Percentiles rank a stretch among this genome's conserved stretches.
phyloP scores from a whole-genome alignment of 2,113 vertebrate species.

The Peromyscus leucopus region DNA sequence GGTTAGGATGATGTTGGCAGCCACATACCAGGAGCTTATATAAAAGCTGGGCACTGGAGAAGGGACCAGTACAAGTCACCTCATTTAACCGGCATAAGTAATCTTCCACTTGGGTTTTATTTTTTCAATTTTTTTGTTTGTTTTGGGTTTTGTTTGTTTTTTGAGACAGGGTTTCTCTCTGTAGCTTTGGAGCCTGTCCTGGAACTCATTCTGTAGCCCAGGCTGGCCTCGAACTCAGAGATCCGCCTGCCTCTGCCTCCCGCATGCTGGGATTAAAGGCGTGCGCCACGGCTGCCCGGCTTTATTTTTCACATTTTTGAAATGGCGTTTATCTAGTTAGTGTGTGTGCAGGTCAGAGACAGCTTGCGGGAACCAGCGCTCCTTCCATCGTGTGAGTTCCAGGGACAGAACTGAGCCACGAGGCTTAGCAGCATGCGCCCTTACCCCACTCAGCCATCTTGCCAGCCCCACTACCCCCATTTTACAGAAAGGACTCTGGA shows the following conservation, averaged over 20 bases:
- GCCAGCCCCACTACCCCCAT: not conserved
- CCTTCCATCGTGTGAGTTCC: not conserved
- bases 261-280: too few relatives aligned
- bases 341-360: not conserved
- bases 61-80: rapidly evolving
- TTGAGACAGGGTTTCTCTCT: too few relatives aligned
- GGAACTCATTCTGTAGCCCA: too few relatives aligned
- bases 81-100: not conserved
- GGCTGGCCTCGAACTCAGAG: too few relatives aligned
- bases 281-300: too few relatives aligned
- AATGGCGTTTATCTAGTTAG: not conserved
- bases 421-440: not conserved
- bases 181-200: too few relatives aligned
- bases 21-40: not conserved
- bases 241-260: too few relatives aligned
- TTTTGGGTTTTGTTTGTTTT: too few relatives aligned
- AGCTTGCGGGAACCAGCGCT: not conserved
- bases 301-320: not conserved
- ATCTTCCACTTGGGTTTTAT: not conserved
- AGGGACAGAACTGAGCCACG: not conserved
- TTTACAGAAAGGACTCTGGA: slow-evolving; percentile 37
- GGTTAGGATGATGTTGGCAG: not conserved
- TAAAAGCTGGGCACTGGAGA: not conserved
- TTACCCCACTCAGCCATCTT: not conserved
- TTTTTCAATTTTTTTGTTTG: not conserved